These are phyloP conservation scores for Trichopoda pennipes DNA, from an alignment of 2,888 invertebrate species.

Conservation along the genomic window DNA sequence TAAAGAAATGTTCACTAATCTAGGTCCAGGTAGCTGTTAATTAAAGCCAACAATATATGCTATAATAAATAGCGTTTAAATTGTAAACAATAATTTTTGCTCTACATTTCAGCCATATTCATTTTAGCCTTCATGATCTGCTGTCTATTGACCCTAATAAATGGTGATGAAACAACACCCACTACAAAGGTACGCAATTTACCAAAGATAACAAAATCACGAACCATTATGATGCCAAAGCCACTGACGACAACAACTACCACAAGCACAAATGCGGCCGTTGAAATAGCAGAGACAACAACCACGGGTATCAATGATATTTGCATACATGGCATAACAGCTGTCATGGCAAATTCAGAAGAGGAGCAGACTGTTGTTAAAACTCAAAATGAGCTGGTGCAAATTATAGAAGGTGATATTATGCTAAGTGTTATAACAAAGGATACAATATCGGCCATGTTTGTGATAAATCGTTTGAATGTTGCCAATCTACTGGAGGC, in stretches of 20 bases:
- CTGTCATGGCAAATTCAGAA: slow-evolving; percentile 67
- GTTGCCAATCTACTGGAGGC: slow-evolving; percentile 77
- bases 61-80: no score
- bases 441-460: slow-evolving; percentile 78
- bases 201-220: slow-evolving; percentile 68
- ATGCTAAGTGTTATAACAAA: slow-evolving; percentile 78
- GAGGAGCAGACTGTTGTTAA: slow-evolving; percentile 71
- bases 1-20: no score
- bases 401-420: slow-evolving; percentile 78
- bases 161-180: slow-evolving; percentile 55
- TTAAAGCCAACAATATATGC: no score
- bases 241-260: slow-evolving; percentile 46
- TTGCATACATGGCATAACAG: slow-evolving; percentile 77
- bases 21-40: no score
- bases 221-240: slow-evolving; percentile 31
- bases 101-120: slow-evolving; percentile 30
- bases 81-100: not conserved
- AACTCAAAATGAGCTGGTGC: slow-evolving; percentile 75
- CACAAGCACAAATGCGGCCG: not conserved
- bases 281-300: slow-evolving; percentile 67
- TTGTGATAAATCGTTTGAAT: slow-evolving; percentile 80
- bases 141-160: slow-evolving; percentile 46
- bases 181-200: slow-evolving; percentile 45
- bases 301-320: slow-evolving; percentile 74
- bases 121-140: slow-evolving; percentile 47